These are phyloP conservation scores for Zaprionus capensis DNA, from an alignment of 1,140 invertebrate genomes.

Conservation along the genomic window DNA sequence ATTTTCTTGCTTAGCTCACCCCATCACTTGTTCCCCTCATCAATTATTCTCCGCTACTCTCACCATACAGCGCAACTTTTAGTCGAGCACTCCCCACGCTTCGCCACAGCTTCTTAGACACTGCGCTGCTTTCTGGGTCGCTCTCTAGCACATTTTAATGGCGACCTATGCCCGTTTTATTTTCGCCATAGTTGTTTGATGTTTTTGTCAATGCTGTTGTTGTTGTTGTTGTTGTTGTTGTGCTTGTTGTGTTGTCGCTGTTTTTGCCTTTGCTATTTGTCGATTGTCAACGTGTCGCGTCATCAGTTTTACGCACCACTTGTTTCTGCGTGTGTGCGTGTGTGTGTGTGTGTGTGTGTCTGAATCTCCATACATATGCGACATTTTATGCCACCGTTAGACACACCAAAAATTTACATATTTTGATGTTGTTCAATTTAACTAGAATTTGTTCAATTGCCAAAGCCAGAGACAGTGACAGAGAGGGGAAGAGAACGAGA, in stretches of 20 bases:
- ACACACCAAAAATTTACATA: slow-evolving; percentile 59
- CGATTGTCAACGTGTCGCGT: slow-evolving; percentile 73
- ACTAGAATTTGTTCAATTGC: slow-evolving; percentile 43
- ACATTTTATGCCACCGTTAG: slow-evolving; percentile 33
- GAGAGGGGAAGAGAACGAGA: background rate
- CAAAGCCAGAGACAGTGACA: background rate
- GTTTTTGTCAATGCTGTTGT: slow-evolving; percentile 24
- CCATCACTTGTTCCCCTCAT: background rate
- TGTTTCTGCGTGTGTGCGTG: slow-evolving; percentile 23
- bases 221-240: slow-evolving; percentile 29
- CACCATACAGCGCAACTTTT: background rate
- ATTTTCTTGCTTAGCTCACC: background rate
- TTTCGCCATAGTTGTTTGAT: slow-evolving; percentile 9
- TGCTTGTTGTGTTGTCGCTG: slow-evolving; percentile 22
- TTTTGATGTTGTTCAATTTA: slow-evolving; percentile 63
- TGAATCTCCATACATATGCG: slow-evolving; percentile 17
- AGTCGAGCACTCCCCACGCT: slow-evolving; percentile 10
- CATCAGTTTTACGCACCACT: slow-evolving; percentile 76
- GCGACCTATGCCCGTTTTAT: slow-evolving; percentile 22
- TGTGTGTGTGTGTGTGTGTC: slow-evolving; percentile 4
- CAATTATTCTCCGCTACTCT: background rate
- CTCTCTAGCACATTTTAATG: slow-evolving; percentile 43
- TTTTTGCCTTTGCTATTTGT: slow-evolving; percentile 40
- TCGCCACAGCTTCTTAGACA: background rate
- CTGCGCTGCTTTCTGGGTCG: slow-evolving; percentile 10